Evolutionary conservation across 1,140 invertebrate genomes (phyloP).

Genomic region (Cherax destructor): DNA sequence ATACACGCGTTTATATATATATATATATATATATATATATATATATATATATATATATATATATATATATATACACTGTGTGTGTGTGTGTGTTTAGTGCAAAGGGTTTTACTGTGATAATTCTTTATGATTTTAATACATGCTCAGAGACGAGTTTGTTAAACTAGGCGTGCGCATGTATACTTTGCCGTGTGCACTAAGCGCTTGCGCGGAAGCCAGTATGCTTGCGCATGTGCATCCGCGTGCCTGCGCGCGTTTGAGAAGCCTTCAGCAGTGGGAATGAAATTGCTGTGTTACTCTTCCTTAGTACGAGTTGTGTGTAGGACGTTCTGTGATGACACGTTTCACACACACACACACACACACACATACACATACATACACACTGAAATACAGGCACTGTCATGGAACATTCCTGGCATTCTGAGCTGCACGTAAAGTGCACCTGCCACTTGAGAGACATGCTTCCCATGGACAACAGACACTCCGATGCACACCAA

Average conservation of each 20-base stretch:
- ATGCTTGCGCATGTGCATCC: constrained; percentile 7
- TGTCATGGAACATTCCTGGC: too few species aligned
- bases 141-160: neutral
- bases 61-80: neutral
- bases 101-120: too few species aligned
- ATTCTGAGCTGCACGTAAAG: too few species aligned
- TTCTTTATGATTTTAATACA: neutral
- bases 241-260: neutral
- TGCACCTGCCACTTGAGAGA: too few species aligned
- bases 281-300: neutral
- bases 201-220: constrained; percentile 1
- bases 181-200: neutral
- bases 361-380: too few species aligned
- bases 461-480: too few species aligned
- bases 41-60: neutral
- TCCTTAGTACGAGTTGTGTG: neutral
- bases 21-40: constrained; percentile 5
- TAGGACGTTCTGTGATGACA: too few species aligned
- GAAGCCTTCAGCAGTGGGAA: neutral
- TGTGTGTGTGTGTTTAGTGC: neutral
- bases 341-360: too few species aligned
- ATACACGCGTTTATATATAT: neutral
- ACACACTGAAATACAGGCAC: too few species aligned
- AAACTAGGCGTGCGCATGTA: neutral
- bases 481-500: too few species aligned